A percentile compares a stretch with the other conserved stretches of the same genome.
phyloP scores from a whole-genome alignment of 2,888 invertebrate genomes.

The Dorcus parallelipipedus region DNA sequence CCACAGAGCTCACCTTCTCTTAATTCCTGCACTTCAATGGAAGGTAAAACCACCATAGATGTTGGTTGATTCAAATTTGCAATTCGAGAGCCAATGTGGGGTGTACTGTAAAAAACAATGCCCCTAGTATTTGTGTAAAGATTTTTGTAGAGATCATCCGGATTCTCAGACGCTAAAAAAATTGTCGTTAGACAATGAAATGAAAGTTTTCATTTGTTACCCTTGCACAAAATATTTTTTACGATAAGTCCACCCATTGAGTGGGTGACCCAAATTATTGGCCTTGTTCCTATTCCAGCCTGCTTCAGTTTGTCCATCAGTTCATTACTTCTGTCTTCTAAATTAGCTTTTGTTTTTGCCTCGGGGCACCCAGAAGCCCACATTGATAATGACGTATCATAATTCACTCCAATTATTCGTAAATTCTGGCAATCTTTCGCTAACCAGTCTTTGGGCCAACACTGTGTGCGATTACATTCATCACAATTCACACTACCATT shows the following conservation, averaged over 20 bases:
- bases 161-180: constrained; percentile 40
- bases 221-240: constrained; percentile 76
- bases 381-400: constrained; percentile 78
- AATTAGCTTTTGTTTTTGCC: constrained; percentile 53
- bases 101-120: constrained; percentile 85
- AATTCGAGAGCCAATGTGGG: constrained; percentile 80
- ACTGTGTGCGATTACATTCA: constrained; percentile 55
- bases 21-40: constrained; percentile 81
- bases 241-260: constrained; percentile 95
- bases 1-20: constrained; percentile 54
- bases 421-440: constrained; percentile 73
- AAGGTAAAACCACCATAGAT: constrained; percentile 78
- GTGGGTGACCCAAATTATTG: constrained; percentile 89
- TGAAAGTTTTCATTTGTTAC: constrained; percentile 29
- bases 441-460: constrained; percentile 96
- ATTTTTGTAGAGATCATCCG: constrained; percentile 52
- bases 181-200: neutral
- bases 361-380: constrained; percentile 73
- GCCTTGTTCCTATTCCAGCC: constrained; percentile 77
- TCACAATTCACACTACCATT: constrained; percentile 8
- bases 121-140: constrained; percentile 74
- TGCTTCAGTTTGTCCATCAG: constrained; percentile 63
- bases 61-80: constrained; percentile 73
- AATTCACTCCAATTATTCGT: constrained; percentile 82
- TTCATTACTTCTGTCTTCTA: constrained; percentile 65